These are phyloP conservation scores for Cyaniris semiargus DNA, from an alignment of 2,888 invertebrate species.

Conservation along the genomic window DNA sequence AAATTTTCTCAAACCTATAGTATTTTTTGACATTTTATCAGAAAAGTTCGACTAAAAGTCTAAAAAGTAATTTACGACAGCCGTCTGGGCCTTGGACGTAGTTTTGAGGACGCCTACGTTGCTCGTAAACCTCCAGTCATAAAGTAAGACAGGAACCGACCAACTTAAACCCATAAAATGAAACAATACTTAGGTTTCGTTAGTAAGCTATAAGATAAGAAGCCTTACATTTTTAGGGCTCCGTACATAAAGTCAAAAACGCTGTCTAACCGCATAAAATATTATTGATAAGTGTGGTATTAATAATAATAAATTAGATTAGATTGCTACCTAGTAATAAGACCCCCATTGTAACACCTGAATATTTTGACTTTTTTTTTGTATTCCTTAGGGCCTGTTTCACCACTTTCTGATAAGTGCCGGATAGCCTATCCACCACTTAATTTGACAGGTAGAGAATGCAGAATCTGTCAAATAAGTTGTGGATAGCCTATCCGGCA, in stretches of 20 bases:
- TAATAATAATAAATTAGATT: no score
- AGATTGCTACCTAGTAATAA: no score
- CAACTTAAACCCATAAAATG: slow-evolving; percentile 14
- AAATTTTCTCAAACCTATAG: background rate
- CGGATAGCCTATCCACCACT: no score
- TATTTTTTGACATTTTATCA: background rate
- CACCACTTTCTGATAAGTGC: no score
- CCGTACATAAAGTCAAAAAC: background rate
- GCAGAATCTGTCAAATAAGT: no score
- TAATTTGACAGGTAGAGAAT: no score
- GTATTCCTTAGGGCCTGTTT: no score
- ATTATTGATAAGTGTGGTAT: no score
- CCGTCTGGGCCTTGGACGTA: background rate
- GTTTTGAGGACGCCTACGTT: background rate
- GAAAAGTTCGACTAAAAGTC: background rate
- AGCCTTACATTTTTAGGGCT: background rate
- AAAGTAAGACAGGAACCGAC: slow-evolving; percentile 20
- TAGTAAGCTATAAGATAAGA: background rate
- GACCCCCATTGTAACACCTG: no score
- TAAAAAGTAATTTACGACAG: slow-evolving; percentile 8
- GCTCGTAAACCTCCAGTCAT: slow-evolving; percentile 18
- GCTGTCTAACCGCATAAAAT: background rate
- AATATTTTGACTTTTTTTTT: no score
- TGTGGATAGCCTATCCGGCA: no score
- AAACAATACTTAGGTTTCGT: slow-evolving; percentile 22